Base-by-base conservation (phyloP, 2,797 vertebrate genomes). In the Rhinophrynus dorsalis region DNA sequence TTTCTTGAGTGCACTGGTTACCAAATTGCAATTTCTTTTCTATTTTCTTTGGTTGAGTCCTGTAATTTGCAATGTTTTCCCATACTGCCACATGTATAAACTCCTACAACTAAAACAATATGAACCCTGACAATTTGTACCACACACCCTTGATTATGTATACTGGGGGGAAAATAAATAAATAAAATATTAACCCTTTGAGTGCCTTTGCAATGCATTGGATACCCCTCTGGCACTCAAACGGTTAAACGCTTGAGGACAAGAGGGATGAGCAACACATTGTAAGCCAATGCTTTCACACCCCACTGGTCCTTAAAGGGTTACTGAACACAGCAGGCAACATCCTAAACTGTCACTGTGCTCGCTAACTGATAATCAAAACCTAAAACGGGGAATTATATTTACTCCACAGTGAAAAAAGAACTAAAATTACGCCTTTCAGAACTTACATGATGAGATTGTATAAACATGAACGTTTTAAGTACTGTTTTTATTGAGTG, bases 161-260 rank as follows among this genome's bases (percentile, higher is more conserved):
- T 21, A 15, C 33, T 2, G 2, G 47, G 5, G 8, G 45, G 45
- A 23, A 52, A 21, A 32, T 27, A 8, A 2, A 32, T 27, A 8
- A 2, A 23, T 45, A 17, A 60, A 62, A 54, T 54, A 65, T 65
- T 65, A 54, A 65, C n/a, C n/a, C n/a, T n/a, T n/a, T n/a, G n/a
- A n/a, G n/a, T n/a, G n/a, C n/a, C n/a, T n/a, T n/a, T n/a, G n/a
- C n/a, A n/a, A n/a, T n/a, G n/a, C n/a, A n/a, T n/a, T n/a, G n/a
- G n/a, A n/a, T n/a, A n/a, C n/a, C n/a, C n/a, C n/a, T n/a, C n/a
- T n/a, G n/a, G n/a, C n/a, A n/a, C n/a, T n/a, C n/a, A n/a, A n/a
- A n/a, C n/a, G n/a, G n/a, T n/a, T n/a, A n/a, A n/a, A n/a, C n/a
- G n/a, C n/a, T n/a, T n/a, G n/a, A n/a, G n/a, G n/a, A n/a, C n/a